phyloP scores from a whole-genome alignment of 2,797 vertebrate species.

The Siniperca obscura region DNA sequence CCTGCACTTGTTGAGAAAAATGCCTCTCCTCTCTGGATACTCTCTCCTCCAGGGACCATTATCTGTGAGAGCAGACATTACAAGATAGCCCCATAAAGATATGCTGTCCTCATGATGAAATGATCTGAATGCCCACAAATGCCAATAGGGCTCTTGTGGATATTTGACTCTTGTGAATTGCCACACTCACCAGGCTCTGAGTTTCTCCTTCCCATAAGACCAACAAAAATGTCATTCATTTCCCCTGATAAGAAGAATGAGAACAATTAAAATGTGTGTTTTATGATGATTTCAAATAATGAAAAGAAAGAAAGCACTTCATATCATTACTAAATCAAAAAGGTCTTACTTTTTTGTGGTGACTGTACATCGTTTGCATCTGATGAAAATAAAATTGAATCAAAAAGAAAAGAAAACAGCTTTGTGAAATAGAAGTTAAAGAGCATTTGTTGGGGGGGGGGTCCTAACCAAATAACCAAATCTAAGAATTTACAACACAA shows the following conservation, averaged over 20 bases:
- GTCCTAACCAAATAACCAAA: not conserved
- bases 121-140: not conserved
- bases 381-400: constrained; percentile 65
- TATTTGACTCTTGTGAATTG: not conserved
- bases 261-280: not conserved
- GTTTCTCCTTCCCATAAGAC: constrained; percentile 95
- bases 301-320: not conserved
- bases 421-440: not conserved
- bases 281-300: not conserved
- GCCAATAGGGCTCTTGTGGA: not conserved
- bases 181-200: constrained; percentile 80
- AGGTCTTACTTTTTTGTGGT: constrained; percentile 91
- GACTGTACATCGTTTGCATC: constrained; percentile 78
- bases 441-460: not conserved
- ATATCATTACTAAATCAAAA: not conserved
- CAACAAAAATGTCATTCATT: constrained; percentile 97
- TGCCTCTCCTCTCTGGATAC: constrained; percentile 79
- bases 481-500: not conserved
- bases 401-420: not conserved
- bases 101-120: not conserved
- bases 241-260: constrained; percentile 84
- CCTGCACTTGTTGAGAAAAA: constrained; percentile 88
- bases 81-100: constrained; percentile 22
- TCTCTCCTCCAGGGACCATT: constrained; percentile 81
- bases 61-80: constrained; percentile 72